Evolutionary conservation across 2,797 vertebrate genomes (phyloP).

Genomic region (Tenualosa thibaudeaui): DNA sequence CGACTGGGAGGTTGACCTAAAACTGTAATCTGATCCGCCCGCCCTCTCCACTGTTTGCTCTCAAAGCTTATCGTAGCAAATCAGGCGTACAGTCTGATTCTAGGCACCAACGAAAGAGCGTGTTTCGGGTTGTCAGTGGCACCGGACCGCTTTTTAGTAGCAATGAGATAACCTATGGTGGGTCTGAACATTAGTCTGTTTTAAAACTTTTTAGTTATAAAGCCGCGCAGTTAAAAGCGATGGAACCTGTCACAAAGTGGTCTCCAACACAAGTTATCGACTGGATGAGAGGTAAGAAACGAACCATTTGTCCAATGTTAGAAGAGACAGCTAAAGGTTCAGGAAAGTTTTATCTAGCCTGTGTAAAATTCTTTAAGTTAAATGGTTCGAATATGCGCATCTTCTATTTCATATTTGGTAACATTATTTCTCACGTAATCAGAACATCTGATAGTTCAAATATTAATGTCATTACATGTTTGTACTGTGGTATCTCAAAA

Average conservation of each 20-base stretch:
- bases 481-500: background rate
- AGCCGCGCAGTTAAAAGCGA: conserved; percentile 38
- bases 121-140: conserved; percentile 15
- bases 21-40: conserved; percentile 47
- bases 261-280: conserved; percentile 67
- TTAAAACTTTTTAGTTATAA: background rate
- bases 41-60: conserved; percentile 28
- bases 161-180: background rate
- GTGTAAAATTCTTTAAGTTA: too few species aligned
- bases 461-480: background rate
- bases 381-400: too few species aligned
- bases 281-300: conserved; percentile 71
- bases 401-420: too few species aligned
- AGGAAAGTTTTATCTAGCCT: background rate
- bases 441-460: background rate
- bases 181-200: background rate
- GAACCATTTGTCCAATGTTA: background rate
- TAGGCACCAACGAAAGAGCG: background rate
- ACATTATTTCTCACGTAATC: too few species aligned
- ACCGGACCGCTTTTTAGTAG: conserved; percentile 10
- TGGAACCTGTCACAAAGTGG: conserved; percentile 73
- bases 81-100: conserved; percentile 8
- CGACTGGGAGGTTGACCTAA: conserved; percentile 26
- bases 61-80: conserved; percentile 15
- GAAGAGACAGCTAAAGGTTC: background rate